These are phyloP conservation scores for Sepiola atlantica DNA, from an alignment of 2,888 invertebrate species.

Conservation along the genomic window DNA sequence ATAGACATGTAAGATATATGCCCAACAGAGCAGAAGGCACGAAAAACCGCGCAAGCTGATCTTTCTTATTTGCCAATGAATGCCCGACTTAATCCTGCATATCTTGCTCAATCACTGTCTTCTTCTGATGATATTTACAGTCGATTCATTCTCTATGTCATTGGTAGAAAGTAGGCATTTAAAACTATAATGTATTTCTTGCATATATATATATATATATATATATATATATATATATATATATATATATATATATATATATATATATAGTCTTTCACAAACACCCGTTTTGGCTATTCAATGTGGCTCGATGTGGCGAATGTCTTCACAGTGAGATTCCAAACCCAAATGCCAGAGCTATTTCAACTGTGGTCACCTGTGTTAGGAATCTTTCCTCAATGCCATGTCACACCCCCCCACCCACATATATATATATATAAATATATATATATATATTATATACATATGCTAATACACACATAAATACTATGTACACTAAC, in stretches of 20 bases:
- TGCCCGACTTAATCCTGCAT: background rate
- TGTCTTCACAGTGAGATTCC: too few relatives aligned
- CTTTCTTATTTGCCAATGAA: background rate
- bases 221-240: too few relatives aligned
- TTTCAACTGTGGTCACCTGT: too few relatives aligned
- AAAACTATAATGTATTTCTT: background rate
- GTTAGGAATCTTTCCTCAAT: too few relatives aligned
- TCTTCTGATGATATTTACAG: background rate
- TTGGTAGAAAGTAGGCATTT: background rate
- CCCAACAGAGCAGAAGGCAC: background rate
- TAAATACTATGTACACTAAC: background rate
- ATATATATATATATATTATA: background rate
- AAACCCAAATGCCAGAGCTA: too few relatives aligned
- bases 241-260: too few relatives aligned
- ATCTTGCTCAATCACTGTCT: background rate
- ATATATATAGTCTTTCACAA: too few relatives aligned
- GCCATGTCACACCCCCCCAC: too few relatives aligned
- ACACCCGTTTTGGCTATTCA: too few relatives aligned
- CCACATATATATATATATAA: background rate
- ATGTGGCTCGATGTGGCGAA: too few relatives aligned
- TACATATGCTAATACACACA: background rate
- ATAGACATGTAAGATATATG: background rate
- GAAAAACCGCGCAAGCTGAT: background rate
- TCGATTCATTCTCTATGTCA: background rate
- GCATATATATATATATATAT: background rate